These are phyloP conservation scores for Tenebrosternarchus preto DNA, from an alignment of 2,113 vertebrate genomes.

Conservation along the genomic window DNA sequence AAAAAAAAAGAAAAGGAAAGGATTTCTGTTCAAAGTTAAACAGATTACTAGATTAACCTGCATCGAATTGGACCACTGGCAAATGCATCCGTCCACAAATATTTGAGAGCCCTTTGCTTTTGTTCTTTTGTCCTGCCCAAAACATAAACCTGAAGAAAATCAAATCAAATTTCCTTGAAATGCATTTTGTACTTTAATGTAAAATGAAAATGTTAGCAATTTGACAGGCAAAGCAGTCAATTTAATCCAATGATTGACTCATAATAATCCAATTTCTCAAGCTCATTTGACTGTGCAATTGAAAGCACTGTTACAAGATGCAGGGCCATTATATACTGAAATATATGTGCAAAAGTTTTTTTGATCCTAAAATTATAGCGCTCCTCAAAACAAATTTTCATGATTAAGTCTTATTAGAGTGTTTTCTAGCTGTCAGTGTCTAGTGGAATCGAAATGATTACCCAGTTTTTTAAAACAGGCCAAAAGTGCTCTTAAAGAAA, in stretches of 20 bases:
- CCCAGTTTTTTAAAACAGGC: constrained; percentile 15
- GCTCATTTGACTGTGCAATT: constrained; percentile 71
- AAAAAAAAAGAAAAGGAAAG: background rate
- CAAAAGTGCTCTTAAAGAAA: constrained; percentile 26
- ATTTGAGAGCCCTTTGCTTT: background rate
- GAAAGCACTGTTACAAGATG: constrained; percentile 62
- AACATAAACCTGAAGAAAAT: background rate
- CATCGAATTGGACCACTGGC: background rate
- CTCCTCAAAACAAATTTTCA: constrained; percentile 41
- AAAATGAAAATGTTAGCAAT: constrained; percentile 74
- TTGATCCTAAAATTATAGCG: constrained; percentile 39
- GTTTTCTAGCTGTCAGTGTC: constrained; percentile 19
- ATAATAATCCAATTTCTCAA: constrained; percentile 70
- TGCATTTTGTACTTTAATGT: constrained; percentile 68
- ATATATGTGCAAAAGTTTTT: constrained; percentile 33
- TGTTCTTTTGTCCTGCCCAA: background rate
- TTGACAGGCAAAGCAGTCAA: constrained; percentile 71
- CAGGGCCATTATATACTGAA: constrained; percentile 35
- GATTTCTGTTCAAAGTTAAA: background rate
- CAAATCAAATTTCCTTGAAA: constrained; percentile 69
- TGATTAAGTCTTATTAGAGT: constrained; percentile 30
- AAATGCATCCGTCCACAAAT: constrained; percentile 7
- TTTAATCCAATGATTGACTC: constrained; percentile 76
- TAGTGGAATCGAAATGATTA: constrained; percentile 42
- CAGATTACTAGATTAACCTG: background rate